Base-by-base conservation (phyloP, 92 coral and sea anemone species). In the Porites rus region DNA sequence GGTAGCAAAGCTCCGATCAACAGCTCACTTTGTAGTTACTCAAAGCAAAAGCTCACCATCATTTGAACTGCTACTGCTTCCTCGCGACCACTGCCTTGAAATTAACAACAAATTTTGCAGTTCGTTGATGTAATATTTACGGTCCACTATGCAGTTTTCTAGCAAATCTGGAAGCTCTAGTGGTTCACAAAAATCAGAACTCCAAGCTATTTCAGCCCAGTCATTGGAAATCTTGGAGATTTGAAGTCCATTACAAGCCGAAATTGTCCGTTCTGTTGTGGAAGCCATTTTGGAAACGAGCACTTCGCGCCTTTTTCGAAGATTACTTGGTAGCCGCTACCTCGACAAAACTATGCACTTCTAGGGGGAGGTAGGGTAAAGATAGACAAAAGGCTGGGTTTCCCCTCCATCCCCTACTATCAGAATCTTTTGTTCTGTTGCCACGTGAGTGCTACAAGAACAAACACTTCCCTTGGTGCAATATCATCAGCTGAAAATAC, bases 151-250 rank as follows among this genome's bases (percentile, higher is more conserved):
- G 88, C 80, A 90, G 20, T 89, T 96, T 77, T 90, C 83, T 62
- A 97, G 67, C 25, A 87, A 86, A 51, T 97, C 99, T 31, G 99
- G 99, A n/a, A 95, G 81, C 13, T 89, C 98, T 24, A 82, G 72
- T 43, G 69, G 83, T 76, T 93, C 98, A 60, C 92, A 93, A 90
- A 97, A 97, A 67, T 97, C 99, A n/a, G 93, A 84, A 78, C 93
- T 86, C 99, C 99, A 97, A 6, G 90, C 98, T 67, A 90, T 84
- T 61, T 93, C 94, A 4, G 95, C 83, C 99, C 99, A 97, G 4
- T 95, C 90, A 54, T 83, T 92, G 7, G 98, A 82, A 22, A 97
- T 80, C 12, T 88, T 83, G 20, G 91, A 67, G 31, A 97, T 79
- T 63, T 84, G 87, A 52, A 97, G 90, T 59, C 86, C 83, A 71